Conservation (phyloP, 1,140 invertebrate species). For the Brachionus plicatilis region DNA sequence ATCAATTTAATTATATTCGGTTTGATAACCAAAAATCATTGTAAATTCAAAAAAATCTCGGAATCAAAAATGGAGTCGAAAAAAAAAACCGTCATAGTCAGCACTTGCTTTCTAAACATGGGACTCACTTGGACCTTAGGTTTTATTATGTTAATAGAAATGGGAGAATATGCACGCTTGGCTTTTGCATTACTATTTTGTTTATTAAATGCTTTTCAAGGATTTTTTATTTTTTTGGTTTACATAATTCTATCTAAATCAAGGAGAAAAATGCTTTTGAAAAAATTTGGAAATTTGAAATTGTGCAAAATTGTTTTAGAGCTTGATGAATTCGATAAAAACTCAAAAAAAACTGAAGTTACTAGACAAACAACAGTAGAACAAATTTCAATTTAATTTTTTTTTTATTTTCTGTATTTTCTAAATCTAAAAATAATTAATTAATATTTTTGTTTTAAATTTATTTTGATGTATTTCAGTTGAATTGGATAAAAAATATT, state of each 20-base stretch:
- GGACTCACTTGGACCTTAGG: slow-evolving; percentile 18
- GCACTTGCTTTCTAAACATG: slow-evolving; percentile 32
- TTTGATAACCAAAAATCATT: slow-evolving; percentile 5
- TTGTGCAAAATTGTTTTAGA: background rate
- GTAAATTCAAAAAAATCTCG: background rate
- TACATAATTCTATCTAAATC: slow-evolving; percentile 25
- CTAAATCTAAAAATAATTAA: no score
- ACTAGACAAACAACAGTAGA: background rate
- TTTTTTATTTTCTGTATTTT: background rate
- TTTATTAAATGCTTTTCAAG: slow-evolving; percentile 30
- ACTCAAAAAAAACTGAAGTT: background rate
- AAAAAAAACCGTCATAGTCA: background rate
- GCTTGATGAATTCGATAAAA: background rate
- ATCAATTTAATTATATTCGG: slow-evolving; percentile 13
- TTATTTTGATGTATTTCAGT: no score
- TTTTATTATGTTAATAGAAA: background rate
- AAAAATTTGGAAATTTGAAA: background rate
- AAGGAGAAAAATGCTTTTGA: background rate
- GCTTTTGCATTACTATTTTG: slow-evolving; percentile 8
- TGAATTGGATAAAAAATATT: no score
- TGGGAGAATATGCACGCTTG: background rate
- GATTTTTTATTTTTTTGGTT: slow-evolving; percentile 34
- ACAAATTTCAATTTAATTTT: background rate
- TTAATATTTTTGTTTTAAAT: no score
- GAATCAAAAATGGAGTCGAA: background rate